Conservation (phyloP, 1,140 invertebrate species). For the Cydia fagiglandana region DNA sequence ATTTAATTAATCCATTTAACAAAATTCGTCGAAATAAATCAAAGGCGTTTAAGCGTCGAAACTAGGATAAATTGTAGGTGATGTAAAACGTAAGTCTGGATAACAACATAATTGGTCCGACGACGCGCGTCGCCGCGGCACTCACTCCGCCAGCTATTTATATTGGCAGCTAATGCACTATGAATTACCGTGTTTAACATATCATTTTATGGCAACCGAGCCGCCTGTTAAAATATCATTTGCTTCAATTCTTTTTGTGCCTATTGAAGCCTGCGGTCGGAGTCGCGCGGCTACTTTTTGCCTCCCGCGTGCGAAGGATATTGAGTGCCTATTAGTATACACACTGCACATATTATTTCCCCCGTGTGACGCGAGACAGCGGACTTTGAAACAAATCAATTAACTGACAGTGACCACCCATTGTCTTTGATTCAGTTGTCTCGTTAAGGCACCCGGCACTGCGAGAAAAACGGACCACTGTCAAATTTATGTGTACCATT, state of each 20-base stretch:
- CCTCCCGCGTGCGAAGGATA: conserved; percentile 14
- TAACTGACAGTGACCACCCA: conserved; percentile 56
- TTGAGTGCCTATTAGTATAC: conserved; percentile 29
- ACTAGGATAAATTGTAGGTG: conserved; percentile 21
- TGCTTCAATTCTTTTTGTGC: conserved; percentile 46
- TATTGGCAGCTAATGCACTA: conserved; percentile 46
- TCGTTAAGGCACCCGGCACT: conserved; percentile 54
- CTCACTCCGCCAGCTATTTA: conserved; percentile 40
- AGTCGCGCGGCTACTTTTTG: conserved; percentile 21
- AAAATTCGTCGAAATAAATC: conserved; percentile 16
- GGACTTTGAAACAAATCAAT: conserved; percentile 58
- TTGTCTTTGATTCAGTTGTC: conserved; percentile 66
- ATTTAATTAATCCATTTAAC: conserved; percentile 22
- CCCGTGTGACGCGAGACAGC: conserved; percentile 28
- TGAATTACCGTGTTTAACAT: conserved; percentile 52
- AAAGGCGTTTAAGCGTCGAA: conserved; percentile 14
- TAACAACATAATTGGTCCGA: conserved; percentile 48
- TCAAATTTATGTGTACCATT: conserved; percentile 65
- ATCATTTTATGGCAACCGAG: conserved; percentile 51
- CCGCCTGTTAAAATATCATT: conserved; percentile 49
- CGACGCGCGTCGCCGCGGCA: conserved; percentile 29
- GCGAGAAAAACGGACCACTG: conserved; percentile 52
- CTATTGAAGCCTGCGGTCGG: conserved; percentile 37
- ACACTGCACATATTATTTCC: conserved; percentile 20
- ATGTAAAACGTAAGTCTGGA: conserved; percentile 33